phyloP scores from a whole-genome alignment of 2,797 vertebrate species.

The Sebastes trivittatus region DNA sequence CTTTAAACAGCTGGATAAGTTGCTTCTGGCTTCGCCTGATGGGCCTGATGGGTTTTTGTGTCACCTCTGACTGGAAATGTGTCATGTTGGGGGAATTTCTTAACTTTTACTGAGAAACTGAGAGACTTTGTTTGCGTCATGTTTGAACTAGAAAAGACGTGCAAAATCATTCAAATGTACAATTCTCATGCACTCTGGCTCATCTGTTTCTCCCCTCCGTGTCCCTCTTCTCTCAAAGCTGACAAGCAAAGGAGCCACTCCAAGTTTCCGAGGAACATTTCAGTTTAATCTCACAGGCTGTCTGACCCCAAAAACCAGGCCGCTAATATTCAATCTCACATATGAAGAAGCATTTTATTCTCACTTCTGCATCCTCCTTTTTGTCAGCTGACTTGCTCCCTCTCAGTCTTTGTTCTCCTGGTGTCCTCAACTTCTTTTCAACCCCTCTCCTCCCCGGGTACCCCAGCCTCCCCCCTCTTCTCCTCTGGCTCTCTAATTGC shows the following conservation, averaged over 20 bases:
- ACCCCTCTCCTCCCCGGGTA: conserved; percentile 40
- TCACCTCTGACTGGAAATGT: not conserved
- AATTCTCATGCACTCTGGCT: too few relatives aligned
- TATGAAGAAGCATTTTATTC: not conserved
- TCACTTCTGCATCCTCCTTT: conserved; percentile 6
- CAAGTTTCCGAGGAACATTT: conserved; percentile 1
- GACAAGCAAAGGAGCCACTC: not conserved
- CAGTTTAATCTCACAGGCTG: not conserved
- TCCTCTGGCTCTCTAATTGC: conserved; percentile 79
- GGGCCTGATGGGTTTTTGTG: not conserved
- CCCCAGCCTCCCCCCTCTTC: conserved; percentile 23
- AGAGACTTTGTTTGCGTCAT: not conserved
- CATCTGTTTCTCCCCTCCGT: too few relatives aligned
- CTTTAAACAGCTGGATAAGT: too few relatives aligned
- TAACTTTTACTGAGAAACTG: not conserved
- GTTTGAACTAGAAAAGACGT: too few relatives aligned
- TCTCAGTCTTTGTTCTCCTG: conserved; percentile 38
- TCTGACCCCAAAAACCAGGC: not conserved
- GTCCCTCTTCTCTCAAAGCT: not conserved
- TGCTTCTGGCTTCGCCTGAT: too few relatives aligned
- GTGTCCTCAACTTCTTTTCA: conserved; percentile 41
- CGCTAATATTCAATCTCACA: not conserved
- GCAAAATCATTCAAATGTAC: too few relatives aligned
- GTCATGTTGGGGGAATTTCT: not conserved
- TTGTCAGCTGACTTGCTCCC: conserved; percentile 30